A percentile compares a stretch with the other conserved stretches of the same genome.
phyloP scores from a whole-genome alignment of 2,797 vertebrate species.

The Pelodytes ibericus region DNA sequence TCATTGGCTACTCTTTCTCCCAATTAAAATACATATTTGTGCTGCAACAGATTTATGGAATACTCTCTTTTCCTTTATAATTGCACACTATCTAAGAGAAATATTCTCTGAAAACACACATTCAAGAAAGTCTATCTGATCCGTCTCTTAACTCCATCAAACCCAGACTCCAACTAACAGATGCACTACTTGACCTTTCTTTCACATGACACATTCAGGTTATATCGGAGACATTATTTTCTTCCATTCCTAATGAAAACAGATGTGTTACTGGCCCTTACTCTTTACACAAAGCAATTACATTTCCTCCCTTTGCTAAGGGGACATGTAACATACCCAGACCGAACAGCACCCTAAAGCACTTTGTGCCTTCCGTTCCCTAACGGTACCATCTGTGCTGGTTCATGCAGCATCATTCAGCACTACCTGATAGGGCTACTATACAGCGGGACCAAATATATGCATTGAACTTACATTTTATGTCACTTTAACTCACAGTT shows the following conservation, averaged over 20 bases:
- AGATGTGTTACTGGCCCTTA: slow-evolving; percentile 1
- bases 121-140: background rate
- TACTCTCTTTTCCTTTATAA: too few relatives aligned
- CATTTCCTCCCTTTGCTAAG: background rate
- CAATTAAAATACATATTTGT: too few relatives aligned
- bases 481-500: too few relatives aligned
- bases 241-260: slow-evolving; percentile 4
- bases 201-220: slow-evolving; percentile 13
- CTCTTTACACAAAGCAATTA: slow-evolving; percentile 5
- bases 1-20: too few relatives aligned
- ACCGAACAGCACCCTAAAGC: background rate
- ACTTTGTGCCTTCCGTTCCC: slow-evolving; percentile 2
- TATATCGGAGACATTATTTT: slow-evolving; percentile 2
- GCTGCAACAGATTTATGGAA: too few relatives aligned
- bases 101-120: background rate
- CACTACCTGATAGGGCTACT: background rate
- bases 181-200: slow-evolving; percentile 7
- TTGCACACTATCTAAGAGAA: too few relatives aligned
- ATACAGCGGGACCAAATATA: background rate
- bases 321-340: background rate
- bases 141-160: background rate
- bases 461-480: background rate
- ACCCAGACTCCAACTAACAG: background rate
- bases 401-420: background rate
- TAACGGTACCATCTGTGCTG: slow-evolving; percentile 1